Evolutionary conservation across 1,140 invertebrate genomes (phyloP), one percentile per base, ranked within the genome.

Genomic region (Drosophila parvula): DNA sequence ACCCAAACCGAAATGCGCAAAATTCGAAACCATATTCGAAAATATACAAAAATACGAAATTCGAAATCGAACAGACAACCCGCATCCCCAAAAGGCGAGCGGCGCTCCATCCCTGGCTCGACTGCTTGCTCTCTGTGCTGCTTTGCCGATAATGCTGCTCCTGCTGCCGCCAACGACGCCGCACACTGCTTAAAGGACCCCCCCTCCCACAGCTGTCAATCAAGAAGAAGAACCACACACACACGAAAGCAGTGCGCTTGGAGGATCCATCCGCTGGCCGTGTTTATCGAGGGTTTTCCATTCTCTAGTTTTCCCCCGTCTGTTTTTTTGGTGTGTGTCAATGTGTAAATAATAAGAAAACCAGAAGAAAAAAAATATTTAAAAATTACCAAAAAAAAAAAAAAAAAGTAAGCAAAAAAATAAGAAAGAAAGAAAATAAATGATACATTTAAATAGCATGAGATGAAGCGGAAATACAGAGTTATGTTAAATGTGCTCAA

Each of bases 41-140:
- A 16, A 57, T 11, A 11, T 14, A 5, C 18, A 50, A 48, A 58
- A 47, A 22, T 9, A 36, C 12, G 12, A 9, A 61, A 36, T 16
- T 27, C 38, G 7, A 61, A 53, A 32, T 43, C 58, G 28, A 59
- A 83, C 84, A 86, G 83, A 79, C 74, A 86, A 86, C 18, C 83
- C 83, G 34, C 78, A 88, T 78, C 79, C 84, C 53, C 57, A 51
- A 45, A 69, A 61, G 47, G 27, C 34, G 63, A 74, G 64, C 53
- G 70, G 80, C 38, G 60, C 68, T 47, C 61, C 59, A 69, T 51
- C 65, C 64, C 68, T 80, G 79, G 56, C 36, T 30, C 38, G 41
- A 69, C 76, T 79, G 76, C 79, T 78, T 59, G 41, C 60, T 40
- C 48, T 67, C 36, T 57, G 62, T 62, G 55, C 61, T 61, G 61